Conservation (phyloP, 1,140 invertebrate genomes). For the Zaprionus tsacasi region DNA sequence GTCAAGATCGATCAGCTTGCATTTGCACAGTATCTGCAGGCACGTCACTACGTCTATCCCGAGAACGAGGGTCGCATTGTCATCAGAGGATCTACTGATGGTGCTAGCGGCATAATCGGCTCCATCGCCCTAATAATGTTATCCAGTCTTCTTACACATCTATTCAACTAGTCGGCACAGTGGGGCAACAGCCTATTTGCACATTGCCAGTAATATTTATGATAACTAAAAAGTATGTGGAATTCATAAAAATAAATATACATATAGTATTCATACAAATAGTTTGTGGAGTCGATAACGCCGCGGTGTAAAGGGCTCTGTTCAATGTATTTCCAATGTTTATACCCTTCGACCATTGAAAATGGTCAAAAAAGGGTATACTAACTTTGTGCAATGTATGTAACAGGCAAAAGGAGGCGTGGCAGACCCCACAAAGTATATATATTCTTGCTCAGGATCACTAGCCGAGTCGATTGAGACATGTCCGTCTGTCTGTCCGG, state of each 20-base stretch:
- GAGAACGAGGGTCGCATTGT: slow-evolving; percentile 85
- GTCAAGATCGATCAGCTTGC: slow-evolving; percentile 55
- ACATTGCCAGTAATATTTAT: neutral
- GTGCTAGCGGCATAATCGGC: slow-evolving; percentile 21
- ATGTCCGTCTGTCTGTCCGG: no score
- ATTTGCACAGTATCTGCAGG: slow-evolving; percentile 56
- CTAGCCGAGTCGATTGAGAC: no score
- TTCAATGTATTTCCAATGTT: no score
- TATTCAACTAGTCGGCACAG: slow-evolving; percentile 27
- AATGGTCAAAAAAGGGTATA: no score
- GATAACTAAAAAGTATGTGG: neutral
- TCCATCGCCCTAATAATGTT: slow-evolving; percentile 50
- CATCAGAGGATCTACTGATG: slow-evolving; percentile 32
- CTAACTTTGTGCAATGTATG: no score
- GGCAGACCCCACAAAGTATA: no score
- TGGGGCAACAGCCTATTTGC: neutral
- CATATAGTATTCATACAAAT: neutral
- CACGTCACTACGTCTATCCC: slow-evolving; percentile 84
- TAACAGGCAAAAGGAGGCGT: no score
- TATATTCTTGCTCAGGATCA: no score
- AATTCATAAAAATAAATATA: slow-evolving; percentile 27
- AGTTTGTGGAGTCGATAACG: no score
- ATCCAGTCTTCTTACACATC: slow-evolving; percentile 25
- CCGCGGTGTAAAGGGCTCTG: no score
- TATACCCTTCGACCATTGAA: no score